These are phyloP conservation scores for Podarcis cretensis DNA, from an alignment of 2,113 vertebrate genomes.

Conservation along the genomic window DNA sequence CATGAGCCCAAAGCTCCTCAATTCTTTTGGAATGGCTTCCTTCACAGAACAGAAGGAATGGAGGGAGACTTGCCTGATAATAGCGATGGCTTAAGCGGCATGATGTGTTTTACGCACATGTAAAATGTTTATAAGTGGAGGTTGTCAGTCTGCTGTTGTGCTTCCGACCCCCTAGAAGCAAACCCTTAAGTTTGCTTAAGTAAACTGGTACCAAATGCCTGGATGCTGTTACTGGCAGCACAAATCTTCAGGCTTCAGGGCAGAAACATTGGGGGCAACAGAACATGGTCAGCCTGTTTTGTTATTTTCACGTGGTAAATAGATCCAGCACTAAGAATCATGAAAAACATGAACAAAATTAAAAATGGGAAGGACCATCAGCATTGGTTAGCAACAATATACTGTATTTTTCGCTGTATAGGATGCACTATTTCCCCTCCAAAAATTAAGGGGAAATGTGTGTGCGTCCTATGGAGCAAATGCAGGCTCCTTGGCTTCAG, in stretches of 20 bases:
- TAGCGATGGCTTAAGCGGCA: neutral
- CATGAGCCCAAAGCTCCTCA: neutral
- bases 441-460: too few species aligned
- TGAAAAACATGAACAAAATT: neutral
- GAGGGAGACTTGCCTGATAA: neutral
- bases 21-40: slow-evolving; percentile 14
- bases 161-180: neutral
- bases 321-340: neutral
- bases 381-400: neutral
- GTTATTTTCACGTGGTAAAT: neutral
- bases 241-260: neutral
- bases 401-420: too few species aligned
- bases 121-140: neutral
- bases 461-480: too few species aligned
- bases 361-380: neutral
- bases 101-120: neutral
- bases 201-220: too few species aligned
- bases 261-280: neutral
- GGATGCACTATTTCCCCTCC: too few species aligned
- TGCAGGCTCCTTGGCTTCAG: too few species aligned
- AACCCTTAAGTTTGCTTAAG: too few species aligned
- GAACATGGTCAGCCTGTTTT: neutral
- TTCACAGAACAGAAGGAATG: neutral
- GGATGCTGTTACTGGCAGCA: neutral
- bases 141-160: neutral